Evolutionary conservation across 2,888 invertebrate species (phyloP), one percentile per base, ranked within the genome.

Genomic region (Caenorhabditis panamensis): DNA sequence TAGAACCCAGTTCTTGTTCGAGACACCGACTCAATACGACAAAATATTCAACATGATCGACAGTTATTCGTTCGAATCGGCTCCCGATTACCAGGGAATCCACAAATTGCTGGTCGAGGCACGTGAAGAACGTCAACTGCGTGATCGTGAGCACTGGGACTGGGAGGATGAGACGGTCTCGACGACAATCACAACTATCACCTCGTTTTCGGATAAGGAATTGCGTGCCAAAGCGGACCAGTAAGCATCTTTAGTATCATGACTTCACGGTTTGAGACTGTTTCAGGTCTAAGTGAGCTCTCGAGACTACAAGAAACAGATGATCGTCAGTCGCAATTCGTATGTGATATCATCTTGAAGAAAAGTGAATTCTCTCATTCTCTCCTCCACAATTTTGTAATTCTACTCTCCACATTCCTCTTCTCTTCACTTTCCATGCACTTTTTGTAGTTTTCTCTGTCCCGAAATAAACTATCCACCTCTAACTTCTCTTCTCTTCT

Each of bases 161-260:
- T 86, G 86, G 86, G 85, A 86, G 22, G 86, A 86, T 26, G 86
- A 80, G 53, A 80, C 81, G 11, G 67, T 76, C 3, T 80, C 84
- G 24, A 85, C 82, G n/a, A 82, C 79, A 4, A 64, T 81, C 11
- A 84, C 79, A 31, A 84, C 81, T 2, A 66, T 84, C 64, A 75
- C 79, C 18, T 80, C 79, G 18, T 84, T 79, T 44, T 84, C 82
- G 18, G 84, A 82, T 18, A 81, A 83, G 58, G 79, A 81, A 28
- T 36, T 69, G 8, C 76, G 77, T 16, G 82, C 82, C 41, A 78
- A 78, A 24, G 59, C 58, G 5, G 78, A 78, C 5, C 53, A 78
- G 78, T 78, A 13, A 24, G 68, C 26, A n/a, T 24, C 37, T n/a
- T 11, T 8, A 2, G 16, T 51, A 20, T 0, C n/a, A 11, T 22